Evolutionary conservation across 2,797 vertebrate genomes (phyloP).

Genomic region (Dendrocincla tyrannina): DNA sequence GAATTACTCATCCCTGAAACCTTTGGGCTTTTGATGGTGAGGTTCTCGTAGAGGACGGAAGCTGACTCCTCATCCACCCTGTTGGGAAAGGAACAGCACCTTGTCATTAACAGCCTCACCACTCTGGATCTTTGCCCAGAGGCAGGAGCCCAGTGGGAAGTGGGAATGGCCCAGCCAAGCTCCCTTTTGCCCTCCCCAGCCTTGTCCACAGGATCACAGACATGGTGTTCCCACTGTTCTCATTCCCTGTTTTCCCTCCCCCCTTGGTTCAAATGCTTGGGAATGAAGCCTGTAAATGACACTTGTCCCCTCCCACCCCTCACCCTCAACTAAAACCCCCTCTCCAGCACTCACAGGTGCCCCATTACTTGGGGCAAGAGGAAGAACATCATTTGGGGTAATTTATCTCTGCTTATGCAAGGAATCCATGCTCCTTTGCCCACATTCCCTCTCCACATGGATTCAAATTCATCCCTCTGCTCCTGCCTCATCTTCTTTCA

Average conservation of each 20-base stretch:
- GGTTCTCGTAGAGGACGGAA: constrained; percentile 86
- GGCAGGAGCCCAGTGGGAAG: background rate
- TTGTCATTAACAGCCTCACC: background rate
- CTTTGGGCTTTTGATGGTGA: constrained; percentile 87
- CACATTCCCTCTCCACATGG: background rate
- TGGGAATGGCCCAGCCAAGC: background rate
- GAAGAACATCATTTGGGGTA: background rate
- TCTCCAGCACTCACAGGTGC: background rate
- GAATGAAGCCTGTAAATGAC: background rate
- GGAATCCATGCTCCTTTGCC: background rate
- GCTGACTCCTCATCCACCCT: constrained; percentile 85
- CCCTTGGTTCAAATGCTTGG: background rate
- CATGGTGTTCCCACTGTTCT: accelerated
- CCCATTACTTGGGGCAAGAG: background rate
- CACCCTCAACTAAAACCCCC: background rate
- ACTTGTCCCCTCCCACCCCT: background rate
- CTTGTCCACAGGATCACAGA: accelerated
- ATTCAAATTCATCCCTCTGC: background rate
- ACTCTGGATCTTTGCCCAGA: background rate
- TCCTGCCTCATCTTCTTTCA: background rate
- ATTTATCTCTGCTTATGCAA: background rate
- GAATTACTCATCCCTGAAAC: constrained; percentile 80
- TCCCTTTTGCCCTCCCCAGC: background rate
- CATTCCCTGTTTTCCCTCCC: background rate
- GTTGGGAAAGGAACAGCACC: background rate